Evolutionary conservation across 1,140 invertebrate species (phyloP).

Genomic region (Notospermus geniculatus): DNA sequence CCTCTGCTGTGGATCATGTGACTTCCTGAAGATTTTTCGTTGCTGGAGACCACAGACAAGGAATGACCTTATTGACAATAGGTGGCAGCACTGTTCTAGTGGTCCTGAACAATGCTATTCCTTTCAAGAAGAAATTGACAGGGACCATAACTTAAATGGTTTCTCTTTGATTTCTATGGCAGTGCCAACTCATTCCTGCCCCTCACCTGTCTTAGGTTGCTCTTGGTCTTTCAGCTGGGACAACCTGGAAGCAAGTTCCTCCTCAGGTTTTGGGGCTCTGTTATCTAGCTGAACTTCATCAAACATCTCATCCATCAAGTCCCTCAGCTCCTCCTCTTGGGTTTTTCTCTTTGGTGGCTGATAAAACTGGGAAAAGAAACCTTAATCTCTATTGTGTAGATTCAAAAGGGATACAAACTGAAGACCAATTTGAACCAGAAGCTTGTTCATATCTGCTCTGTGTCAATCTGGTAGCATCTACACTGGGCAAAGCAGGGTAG

Average conservation of each 20-base stretch:
- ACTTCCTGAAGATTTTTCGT: no score
- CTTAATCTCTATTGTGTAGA: not conserved
- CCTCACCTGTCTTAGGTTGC: not conserved
- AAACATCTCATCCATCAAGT: slow-evolving; percentile 43
- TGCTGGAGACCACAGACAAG: no score
- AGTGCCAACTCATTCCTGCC: not conserved
- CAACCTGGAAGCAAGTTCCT: slow-evolving; percentile 32
- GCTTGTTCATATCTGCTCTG: no score
- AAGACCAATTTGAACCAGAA: no score
- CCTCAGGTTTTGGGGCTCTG: slow-evolving; percentile 28
- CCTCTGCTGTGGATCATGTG: no score
- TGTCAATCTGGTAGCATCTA: no score
- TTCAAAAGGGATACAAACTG: no score
- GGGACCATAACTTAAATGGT: no score
- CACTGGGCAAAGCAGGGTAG: no score
- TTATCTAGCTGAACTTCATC: slow-evolving; percentile 46
- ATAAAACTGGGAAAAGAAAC: slow-evolving; percentile 15
- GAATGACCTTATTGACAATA: no score
- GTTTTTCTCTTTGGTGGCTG: slow-evolving; percentile 35
- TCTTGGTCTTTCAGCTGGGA: slow-evolving; percentile 22
- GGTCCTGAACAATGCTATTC: no score
- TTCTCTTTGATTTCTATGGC: not conserved
- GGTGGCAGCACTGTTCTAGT: slow-evolving; percentile 12
- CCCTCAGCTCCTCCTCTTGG: slow-evolving; percentile 42
- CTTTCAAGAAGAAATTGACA: no score